Evolutionary conservation across 2,888 invertebrate species (phyloP).

Genomic region (Chrysina gloriosa): DNA sequence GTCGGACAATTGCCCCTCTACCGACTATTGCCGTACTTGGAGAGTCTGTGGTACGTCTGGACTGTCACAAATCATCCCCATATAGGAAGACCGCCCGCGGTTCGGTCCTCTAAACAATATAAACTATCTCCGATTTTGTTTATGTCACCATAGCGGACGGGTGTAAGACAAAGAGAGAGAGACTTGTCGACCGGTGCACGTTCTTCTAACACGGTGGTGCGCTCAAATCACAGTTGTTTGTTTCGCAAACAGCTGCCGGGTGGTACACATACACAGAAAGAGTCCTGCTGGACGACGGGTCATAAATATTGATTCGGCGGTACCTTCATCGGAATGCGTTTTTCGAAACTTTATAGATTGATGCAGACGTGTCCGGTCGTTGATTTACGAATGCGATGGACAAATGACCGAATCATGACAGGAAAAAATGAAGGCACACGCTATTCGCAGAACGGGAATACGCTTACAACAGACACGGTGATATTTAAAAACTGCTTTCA

Average conservation of each 20-base stretch:
- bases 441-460: neutral
- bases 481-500: neutral
- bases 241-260: constrained; percentile 53
- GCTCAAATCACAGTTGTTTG: constrained; percentile 51
- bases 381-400: constrained; percentile 33
- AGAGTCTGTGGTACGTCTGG: constrained; percentile 43
- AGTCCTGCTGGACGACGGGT: constrained; percentile 43
- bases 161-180: constrained; percentile 8
- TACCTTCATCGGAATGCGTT: constrained; percentile 40
- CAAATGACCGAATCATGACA: constrained; percentile 23
- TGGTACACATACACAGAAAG: constrained; percentile 37
- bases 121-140: constrained; percentile 47
- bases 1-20: constrained; percentile 48
- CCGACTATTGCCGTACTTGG: constrained; percentile 38
- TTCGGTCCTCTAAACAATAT: constrained; percentile 53
- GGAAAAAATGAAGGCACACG: neutral
- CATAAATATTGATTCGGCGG: constrained; percentile 52
- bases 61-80: constrained; percentile 51
- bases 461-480: neutral
- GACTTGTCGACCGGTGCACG: constrained; percentile 18
- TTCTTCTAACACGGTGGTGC: constrained; percentile 36
- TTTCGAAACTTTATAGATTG: constrained; percentile 38
- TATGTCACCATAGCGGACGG: neutral
- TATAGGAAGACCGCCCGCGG: constrained; percentile 55
- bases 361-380: constrained; percentile 27